Percentiles rank a stretch among this genome's conserved stretches.
These are phyloP conservation scores for Dermochelys coriacea DNA, from an alignment of 2,797 vertebrate species.

Conservation along the genomic window DNA sequence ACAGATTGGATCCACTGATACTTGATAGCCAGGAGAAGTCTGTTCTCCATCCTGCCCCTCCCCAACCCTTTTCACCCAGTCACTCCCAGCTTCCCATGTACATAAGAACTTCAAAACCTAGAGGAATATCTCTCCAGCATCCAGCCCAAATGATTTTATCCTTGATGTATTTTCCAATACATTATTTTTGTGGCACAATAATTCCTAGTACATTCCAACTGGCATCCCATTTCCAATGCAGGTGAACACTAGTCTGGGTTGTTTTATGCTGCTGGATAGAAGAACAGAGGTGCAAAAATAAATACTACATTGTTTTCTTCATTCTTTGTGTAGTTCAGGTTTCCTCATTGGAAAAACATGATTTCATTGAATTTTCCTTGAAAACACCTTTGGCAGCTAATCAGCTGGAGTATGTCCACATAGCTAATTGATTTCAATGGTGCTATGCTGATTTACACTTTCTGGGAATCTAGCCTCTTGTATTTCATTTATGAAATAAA, in stretches of 20 bases:
- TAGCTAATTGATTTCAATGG: background rate
- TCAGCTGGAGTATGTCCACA: background rate
- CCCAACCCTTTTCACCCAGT: background rate
- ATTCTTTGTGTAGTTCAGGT: background rate
- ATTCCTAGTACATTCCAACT: background rate
- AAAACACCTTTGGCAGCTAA: background rate
- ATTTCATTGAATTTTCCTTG: background rate
- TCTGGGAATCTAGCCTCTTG: background rate
- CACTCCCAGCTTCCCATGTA: background rate
- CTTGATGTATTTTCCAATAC: background rate
- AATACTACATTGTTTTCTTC: background rate
- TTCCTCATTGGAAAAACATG: background rate
- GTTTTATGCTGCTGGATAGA: background rate
- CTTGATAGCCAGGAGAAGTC: background rate
- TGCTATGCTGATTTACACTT: background rate
- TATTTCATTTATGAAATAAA: slow-evolving; percentile 12
- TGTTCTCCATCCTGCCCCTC: background rate
- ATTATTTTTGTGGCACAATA: background rate
- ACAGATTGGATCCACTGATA: background rate
- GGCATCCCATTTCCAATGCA: accelerated
- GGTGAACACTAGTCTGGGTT: background rate
- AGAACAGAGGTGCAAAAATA: background rate
- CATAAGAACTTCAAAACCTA: background rate
- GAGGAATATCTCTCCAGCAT: background rate
- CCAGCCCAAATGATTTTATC: background rate